Base-by-base conservation (phyloP, 2,797 vertebrate species). In the Hipposideros larvatus region DNA sequence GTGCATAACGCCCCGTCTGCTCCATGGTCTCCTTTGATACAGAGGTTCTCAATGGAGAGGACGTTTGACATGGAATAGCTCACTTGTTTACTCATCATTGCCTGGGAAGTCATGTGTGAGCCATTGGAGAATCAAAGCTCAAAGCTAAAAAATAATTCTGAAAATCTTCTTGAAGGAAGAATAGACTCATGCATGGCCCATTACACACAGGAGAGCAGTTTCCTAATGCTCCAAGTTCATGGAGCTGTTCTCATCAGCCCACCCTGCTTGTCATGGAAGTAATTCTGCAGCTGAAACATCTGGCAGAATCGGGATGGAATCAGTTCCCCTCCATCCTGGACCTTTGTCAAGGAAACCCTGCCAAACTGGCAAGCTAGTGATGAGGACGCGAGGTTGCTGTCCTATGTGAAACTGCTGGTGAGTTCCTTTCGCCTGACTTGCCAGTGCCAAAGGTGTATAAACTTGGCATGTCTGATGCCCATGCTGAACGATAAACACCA, bases 331-430 rank as follows among this genome's bases (percentile, higher is more conserved):
- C 94, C 90, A 94, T 84, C 92, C 92, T n/a, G 96, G 96, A 73
- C 98, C 94, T 96, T 94, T 90, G 96, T 98, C 97, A 98, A 96
- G 92, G 87, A 96, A 91, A 96, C 98, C 57, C 48, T 97, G 92
- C 97, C 96, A 98, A 98, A 97, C 97, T 97, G 96, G 94, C 97
- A 96, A 92, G 57, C 48, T 73, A 51, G 15, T 87, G 63, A 96
- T 89, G 93, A 68, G 10, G 10, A 37, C 95, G 28, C 1, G 92
- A 93, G 98, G 97, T 13, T 51, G 4, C 14, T 13, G 48, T 15
- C 48, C 48, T 51, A 13, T 15, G 14, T 51, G 14, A 51, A 51
- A 51, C 48, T 15, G 48, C 48, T 15, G 48, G 14, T 14, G 48
- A 51, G 48, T 51, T 51, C 48, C 14, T 51, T 51, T 15, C 98